Base-by-base conservation (phyloP, 1,140 invertebrate species). In the Drosophila virilis region DNA sequence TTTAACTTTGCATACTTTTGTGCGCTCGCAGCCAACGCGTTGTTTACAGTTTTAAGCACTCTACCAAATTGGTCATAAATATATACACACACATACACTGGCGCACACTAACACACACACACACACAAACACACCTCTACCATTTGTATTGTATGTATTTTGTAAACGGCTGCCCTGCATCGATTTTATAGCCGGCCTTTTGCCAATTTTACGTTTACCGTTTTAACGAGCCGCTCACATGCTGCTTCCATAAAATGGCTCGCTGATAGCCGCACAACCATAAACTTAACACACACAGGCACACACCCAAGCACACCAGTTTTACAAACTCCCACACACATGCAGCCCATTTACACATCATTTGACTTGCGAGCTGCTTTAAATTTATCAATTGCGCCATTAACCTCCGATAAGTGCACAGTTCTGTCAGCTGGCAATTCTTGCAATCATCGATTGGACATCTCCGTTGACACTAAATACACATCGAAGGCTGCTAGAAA, bases 11-110 rank as follows among this genome's bases (percentile, higher is more conserved):
- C 83, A 84, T 89, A 89, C 75, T 77, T 77, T 77, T 73, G 68
- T 51, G 65, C 67, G 50, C 62, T 28, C 37, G 35, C 43, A 17
- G 35, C 13, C 42, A 50, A 60, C 22, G 48, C 61, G 68, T 73
- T 67, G 60, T 82, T 86, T 82, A 77, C 78, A 88, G 76, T 84
- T 89, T 89, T 80, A 88, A 89, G 84, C 84, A 83, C 84, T 89
- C 45, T 69, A 67, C 58, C 64, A 84, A 89, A 89, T 89, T 89
- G 84, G 70, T 80, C 80, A 80, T 89, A 89, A 89, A 89, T 80
- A 88, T 64, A 73, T 22, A 43, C 40, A 58, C 17, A 45, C 28
- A 46, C 48, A 55, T 28, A 61, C 48, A 70, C 42, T 43, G 28
- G 33, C 17, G 13, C n/a, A n/a, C n/a, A n/a, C n/a, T n/a, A n/a